phyloP scores from a whole-genome alignment of 2,888 invertebrate genomes.

The Aelia acuminata region DNA sequence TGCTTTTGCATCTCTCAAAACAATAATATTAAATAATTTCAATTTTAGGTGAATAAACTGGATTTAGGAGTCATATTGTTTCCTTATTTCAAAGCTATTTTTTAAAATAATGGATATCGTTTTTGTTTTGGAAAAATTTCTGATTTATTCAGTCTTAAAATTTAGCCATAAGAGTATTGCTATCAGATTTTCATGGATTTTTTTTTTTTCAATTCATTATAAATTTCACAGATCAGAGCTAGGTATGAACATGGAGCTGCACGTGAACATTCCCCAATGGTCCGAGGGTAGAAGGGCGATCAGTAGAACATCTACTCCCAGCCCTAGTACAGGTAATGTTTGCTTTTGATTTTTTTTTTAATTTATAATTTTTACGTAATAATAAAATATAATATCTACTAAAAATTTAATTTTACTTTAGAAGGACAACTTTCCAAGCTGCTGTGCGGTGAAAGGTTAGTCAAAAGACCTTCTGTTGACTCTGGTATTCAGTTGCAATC shows the following conservation, averaged over 20 bases:
- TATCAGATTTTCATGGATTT: background rate
- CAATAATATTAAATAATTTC: too few species aligned
- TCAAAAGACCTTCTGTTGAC: slow-evolving; percentile 83
- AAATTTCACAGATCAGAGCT: slow-evolving; percentile 63
- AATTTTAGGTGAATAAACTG: too few species aligned
- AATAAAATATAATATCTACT: background rate
- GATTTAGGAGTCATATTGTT: too few species aligned
- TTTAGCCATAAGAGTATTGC: background rate
- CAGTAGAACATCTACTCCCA: slow-evolving; percentile 64
- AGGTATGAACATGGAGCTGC: slow-evolving; percentile 70
- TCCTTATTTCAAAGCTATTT: too few species aligned
- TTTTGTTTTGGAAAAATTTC: too few species aligned
- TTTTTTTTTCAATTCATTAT: background rate
- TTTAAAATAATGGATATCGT: too few species aligned
- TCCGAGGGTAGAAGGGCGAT: slow-evolving; percentile 64
- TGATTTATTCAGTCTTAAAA: too few species aligned
- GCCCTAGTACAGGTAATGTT: slow-evolving; percentile 62
- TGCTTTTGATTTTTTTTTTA: background rate
- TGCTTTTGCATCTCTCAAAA: too few species aligned
- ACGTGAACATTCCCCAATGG: slow-evolving; percentile 68
- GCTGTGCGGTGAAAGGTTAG: slow-evolving; percentile 70
- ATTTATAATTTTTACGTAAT: background rate
- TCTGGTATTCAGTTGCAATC: slow-evolving; percentile 82
- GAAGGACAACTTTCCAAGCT: slow-evolving; percentile 57
- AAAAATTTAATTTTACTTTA: slow-evolving; percentile 9